phyloP scores from a whole-genome alignment of 2,888 invertebrate genomes.

The Hyles lineata region DNA sequence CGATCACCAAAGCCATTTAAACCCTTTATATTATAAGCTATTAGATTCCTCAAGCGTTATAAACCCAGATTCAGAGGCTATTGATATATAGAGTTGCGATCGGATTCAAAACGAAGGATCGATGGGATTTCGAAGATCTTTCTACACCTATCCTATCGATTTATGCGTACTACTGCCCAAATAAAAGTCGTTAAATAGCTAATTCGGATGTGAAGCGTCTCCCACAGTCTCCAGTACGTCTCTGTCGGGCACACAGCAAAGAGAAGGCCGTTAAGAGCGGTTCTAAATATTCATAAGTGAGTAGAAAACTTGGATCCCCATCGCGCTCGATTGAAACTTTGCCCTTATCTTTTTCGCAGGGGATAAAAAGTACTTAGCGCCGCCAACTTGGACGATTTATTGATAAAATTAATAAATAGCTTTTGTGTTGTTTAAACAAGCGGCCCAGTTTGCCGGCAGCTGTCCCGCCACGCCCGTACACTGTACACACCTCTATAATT shows the following conservation, averaged over 20 bases:
- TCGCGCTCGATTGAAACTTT: slow-evolving; percentile 37
- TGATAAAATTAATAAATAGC: slow-evolving; percentile 33
- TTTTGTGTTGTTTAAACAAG: slow-evolving; percentile 20
- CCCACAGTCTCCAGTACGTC: not conserved
- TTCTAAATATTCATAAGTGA: slow-evolving; percentile 39
- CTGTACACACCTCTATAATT: not conserved
- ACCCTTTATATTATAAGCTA: too few relatives aligned
- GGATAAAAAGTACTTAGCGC: slow-evolving; percentile 32
- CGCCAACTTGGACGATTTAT: slow-evolving; percentile 28
- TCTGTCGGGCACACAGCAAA: not conserved
- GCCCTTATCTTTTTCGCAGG: slow-evolving; percentile 30
- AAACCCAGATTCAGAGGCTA: too few relatives aligned
- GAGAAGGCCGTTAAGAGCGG: slow-evolving; percentile 19
- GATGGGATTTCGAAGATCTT: too few relatives aligned
- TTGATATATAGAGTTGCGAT: too few relatives aligned
- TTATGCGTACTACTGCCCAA: not conserved
- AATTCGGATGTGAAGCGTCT: not conserved
- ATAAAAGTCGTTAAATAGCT: not conserved
- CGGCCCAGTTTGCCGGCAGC: not conserved
- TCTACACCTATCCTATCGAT: not conserved
- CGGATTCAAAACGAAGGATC: too few relatives aligned
- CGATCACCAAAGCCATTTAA: too few relatives aligned
- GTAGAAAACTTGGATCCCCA: slow-evolving; percentile 35
- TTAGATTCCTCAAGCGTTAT: too few relatives aligned
- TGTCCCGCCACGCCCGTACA: not conserved